Percentiles rank a stretch among this genome's conserved stretches.
Evolutionary conservation across 2,797 vertebrate species (phyloP).

Genomic region (Trachops cirrhosus): DNA sequence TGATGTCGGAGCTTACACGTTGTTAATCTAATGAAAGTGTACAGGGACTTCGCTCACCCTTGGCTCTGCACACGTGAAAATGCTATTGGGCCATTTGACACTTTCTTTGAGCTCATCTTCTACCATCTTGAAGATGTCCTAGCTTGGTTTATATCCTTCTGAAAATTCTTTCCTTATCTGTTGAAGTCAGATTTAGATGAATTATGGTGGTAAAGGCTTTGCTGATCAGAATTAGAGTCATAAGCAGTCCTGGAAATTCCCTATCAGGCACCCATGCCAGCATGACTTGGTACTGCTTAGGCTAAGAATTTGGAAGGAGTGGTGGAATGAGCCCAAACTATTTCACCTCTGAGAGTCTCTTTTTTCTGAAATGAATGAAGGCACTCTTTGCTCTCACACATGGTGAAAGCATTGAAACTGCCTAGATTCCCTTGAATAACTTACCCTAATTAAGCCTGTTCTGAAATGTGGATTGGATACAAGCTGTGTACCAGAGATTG

Average conservation of each 20-base stretch:
- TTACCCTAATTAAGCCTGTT: background rate
- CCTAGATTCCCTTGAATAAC: background rate
- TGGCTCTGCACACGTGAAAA: background rate
- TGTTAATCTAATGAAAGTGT: constrained; percentile 69
- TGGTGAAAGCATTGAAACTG: background rate
- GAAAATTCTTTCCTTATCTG: constrained; percentile 27
- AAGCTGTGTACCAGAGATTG: background rate
- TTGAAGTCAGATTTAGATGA: constrained; percentile 6
- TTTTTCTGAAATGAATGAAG: background rate
- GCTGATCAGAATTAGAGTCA: background rate
- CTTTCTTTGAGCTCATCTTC: background rate
- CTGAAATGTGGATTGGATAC: background rate
- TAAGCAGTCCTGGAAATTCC: background rate
- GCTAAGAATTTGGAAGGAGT: constrained; percentile 16
- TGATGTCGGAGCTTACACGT: constrained; percentile 72
- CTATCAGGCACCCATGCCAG: background rate
- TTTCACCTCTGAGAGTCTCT: background rate
- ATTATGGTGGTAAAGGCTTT: background rate
- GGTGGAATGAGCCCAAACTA: background rate
- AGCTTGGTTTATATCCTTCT: constrained; percentile 24
- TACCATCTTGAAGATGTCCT: constrained; percentile 9
- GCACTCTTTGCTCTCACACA: background rate
- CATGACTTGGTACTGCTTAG: background rate
- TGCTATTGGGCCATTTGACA: background rate
- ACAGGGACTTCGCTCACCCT: constrained; percentile 51